Evolutionary conservation across 2,113 vertebrate species (phyloP).

Genomic region (Vidua macroura): DNA sequence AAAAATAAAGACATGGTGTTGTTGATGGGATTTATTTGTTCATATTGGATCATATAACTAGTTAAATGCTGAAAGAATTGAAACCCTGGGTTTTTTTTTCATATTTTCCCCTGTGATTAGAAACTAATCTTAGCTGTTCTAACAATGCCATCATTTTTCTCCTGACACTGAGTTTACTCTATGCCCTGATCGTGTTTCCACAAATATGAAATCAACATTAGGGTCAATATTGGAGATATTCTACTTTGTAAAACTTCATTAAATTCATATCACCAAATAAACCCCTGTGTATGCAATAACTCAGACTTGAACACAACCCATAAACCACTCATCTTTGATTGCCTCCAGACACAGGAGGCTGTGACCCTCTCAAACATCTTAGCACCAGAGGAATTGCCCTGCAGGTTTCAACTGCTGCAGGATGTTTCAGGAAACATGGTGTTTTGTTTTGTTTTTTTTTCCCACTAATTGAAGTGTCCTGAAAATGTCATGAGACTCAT

Average conservation of each 20-base stretch:
- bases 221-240: background rate
- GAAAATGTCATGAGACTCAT: background rate
- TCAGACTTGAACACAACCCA: background rate
- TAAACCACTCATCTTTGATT: slow-evolving; percentile 3
- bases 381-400: background rate
- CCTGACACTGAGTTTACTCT: background rate
- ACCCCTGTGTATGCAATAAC: background rate
- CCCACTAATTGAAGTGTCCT: background rate
- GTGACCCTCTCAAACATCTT: background rate
- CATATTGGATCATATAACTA: background rate
- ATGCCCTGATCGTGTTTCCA: background rate
- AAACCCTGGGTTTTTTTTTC: background rate
- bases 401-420: background rate
- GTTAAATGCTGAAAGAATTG: background rate
- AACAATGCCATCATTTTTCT: background rate
- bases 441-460: background rate
- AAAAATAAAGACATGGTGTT: background rate
- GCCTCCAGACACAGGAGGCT: background rate
- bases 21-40: background rate
- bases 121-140: background rate
- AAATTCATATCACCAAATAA: background rate
- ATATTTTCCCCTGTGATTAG: background rate
- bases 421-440: background rate
- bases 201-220: background rate
- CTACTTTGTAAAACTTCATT: background rate